Evolutionary conservation across 2,797 vertebrate genomes (phyloP).

Genomic region (Platyrinchus mystaceus): DNA sequence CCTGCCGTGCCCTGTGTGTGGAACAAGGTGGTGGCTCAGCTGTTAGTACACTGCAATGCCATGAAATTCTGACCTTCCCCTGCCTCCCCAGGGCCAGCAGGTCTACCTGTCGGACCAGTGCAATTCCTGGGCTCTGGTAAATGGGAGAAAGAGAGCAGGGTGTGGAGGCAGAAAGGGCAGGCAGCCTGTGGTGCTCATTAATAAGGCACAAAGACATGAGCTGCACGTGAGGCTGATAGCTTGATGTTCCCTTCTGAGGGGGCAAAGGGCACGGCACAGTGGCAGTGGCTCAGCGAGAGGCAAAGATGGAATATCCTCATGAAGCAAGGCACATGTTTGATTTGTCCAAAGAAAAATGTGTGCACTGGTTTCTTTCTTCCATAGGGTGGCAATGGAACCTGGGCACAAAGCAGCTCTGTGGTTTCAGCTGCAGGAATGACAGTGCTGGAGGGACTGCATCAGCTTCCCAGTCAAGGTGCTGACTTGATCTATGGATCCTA

Average conservation of each 20-base stretch:
- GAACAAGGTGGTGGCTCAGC: neutral
- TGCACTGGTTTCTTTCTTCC: constrained; percentile 62
- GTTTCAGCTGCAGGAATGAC: neutral
- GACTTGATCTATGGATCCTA: constrained; percentile 12
- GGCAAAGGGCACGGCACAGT: neutral
- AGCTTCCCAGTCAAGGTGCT: neutral
- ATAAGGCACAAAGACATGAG: neutral
- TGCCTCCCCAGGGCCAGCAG: neutral
- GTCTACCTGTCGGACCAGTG: neutral
- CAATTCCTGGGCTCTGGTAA: neutral
- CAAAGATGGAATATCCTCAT: neutral
- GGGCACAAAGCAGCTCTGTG: neutral
- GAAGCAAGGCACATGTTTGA: neutral
- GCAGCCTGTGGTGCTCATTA: neutral
- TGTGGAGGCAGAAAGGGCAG: neutral
- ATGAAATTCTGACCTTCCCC: neutral
- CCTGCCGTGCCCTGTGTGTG: fast-evolving
- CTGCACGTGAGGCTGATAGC: fast-evolving
- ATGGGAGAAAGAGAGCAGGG: neutral
- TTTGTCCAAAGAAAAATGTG: neutral
- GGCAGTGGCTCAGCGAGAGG: neutral
- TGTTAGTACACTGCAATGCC: neutral
- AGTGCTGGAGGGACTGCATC: neutral
- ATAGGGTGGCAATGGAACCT: constrained; percentile 66
- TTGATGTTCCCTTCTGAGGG: neutral